A percentile compares a stretch with the other conserved stretches of the same genome.
Evolutionary conservation across 2,797 vertebrate species (phyloP).

Genomic region (Parauchenoglanis punctatus): DNA sequence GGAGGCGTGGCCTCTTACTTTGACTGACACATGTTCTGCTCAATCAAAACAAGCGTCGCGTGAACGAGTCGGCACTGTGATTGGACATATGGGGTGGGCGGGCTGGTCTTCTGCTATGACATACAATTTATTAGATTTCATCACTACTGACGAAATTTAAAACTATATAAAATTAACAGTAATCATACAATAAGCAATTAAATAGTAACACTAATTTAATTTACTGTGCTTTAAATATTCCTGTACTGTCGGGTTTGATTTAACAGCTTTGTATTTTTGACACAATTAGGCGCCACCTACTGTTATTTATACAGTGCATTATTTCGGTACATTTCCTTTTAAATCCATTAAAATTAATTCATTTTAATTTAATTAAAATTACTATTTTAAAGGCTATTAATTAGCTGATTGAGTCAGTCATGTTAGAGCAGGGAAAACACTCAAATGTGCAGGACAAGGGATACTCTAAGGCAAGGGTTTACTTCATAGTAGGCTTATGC

Average conservation of each 20-base stretch:
- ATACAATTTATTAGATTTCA: background rate
- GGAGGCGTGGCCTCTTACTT: constrained; percentile 18
- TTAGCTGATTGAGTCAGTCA: background rate
- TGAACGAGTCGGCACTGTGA: background rate
- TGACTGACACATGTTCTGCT: constrained; percentile 34
- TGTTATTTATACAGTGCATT: background rate
- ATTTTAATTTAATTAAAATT: too few relatives aligned
- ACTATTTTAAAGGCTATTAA: background rate
- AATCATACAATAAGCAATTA: background rate
- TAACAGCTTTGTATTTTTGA: background rate
- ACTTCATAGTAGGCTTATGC: background rate
- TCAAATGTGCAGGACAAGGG: background rate
- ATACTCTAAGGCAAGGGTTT: background rate
- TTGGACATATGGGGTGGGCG: background rate
- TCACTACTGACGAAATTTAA: background rate
- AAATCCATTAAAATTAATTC: background rate
- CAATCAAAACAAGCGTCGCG: constrained; percentile 31
- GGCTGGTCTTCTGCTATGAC: background rate
- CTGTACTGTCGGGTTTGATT: background rate
- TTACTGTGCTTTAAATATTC: background rate
- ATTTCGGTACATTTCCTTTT: background rate
- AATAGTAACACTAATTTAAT: background rate
- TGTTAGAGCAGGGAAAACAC: background rate
- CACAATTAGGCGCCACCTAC: constrained; percentile 25
- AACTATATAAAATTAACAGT: background rate